Percentiles rank a stretch among this genome's conserved stretches.
Evolutionary conservation across 2,888 invertebrate genomes (phyloP).

Genomic region (Stenodema calcarata): DNA sequence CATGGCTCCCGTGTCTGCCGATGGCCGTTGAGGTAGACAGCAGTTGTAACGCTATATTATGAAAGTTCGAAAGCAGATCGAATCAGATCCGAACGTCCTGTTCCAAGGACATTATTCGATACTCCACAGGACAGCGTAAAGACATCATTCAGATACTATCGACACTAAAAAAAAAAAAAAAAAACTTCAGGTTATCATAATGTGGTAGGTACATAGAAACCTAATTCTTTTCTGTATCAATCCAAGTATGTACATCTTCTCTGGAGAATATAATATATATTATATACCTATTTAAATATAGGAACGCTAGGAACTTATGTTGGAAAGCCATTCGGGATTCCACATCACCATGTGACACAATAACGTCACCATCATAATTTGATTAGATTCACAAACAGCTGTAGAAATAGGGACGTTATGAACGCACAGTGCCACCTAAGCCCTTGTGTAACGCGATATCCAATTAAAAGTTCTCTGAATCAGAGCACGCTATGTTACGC

Average conservation of each 20-base stretch:
- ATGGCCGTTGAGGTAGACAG: too few relatives aligned
- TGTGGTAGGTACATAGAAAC: too few relatives aligned
- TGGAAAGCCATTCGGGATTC: too few relatives aligned
- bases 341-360: background rate
- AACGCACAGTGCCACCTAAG: background rate
- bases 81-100: background rate
- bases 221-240: too few relatives aligned
- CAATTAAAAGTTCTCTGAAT: slow-evolving; percentile 11
- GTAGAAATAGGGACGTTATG: background rate
- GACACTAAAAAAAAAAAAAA: too few relatives aligned
- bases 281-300: too few relatives aligned
- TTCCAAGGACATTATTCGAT: background rate
- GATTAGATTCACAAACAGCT: background rate
- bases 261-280: too few relatives aligned
- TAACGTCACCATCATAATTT: background rate
- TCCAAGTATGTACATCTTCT: too few relatives aligned
- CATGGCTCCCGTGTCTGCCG: too few relatives aligned
- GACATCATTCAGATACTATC: too few relatives aligned
- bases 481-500: slow-evolving; percentile 6
- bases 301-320: too few relatives aligned
- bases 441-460: slow-evolving; percentile 10
- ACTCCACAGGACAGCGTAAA: background rate
- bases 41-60: background rate
- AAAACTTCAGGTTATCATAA: too few relatives aligned
- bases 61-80: background rate